Conservation (phyloP, 2,113 vertebrate genomes). For the Nerophis lumbriciformis region DNA sequence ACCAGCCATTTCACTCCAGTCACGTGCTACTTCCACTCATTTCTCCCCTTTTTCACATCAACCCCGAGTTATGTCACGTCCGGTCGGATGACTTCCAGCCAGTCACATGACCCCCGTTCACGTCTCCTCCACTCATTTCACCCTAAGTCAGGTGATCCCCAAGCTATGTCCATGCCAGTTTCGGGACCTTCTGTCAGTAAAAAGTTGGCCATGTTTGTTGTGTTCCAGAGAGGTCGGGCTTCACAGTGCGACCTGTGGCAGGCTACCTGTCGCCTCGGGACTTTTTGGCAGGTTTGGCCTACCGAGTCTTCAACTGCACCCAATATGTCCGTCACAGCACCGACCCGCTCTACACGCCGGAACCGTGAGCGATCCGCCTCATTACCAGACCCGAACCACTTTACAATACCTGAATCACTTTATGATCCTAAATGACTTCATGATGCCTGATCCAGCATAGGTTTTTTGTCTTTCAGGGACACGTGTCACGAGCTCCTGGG, state of each 20-base stretch:
- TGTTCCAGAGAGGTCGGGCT: slow-evolving; percentile 87
- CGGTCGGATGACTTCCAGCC: neutral
- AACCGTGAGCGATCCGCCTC: slow-evolving; percentile 82
- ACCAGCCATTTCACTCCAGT: too few species aligned
- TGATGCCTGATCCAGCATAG: neutral
- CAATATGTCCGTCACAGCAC: slow-evolving; percentile 95
- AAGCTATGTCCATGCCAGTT: too few species aligned
- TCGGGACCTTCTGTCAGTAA: neutral
- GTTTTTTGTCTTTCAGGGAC: slow-evolving; percentile 72
- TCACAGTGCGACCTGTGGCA: slow-evolving; percentile 91
- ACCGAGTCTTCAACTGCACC: slow-evolving; percentile 95
- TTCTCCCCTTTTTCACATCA: neutral
- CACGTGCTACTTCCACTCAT: too few species aligned
- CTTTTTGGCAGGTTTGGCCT: slow-evolving; percentile 92
- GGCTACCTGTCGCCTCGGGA: slow-evolving; percentile 94
- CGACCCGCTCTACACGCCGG: slow-evolving; percentile 95
- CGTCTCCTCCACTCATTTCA: too few species aligned
- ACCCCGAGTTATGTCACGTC: neutral
- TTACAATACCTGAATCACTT: neutral
- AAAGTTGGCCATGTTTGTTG: neutral
- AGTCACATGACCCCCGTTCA: too few species aligned
- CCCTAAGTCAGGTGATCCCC: too few species aligned
- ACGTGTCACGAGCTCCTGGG: slow-evolving; percentile 95
- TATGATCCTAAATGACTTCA: neutral
- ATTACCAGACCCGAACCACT: neutral